Evolutionary conservation across 1,140 invertebrate genomes (phyloP), one percentile per base, ranked within the genome.

Genomic region (Myzus persicae): DNA sequence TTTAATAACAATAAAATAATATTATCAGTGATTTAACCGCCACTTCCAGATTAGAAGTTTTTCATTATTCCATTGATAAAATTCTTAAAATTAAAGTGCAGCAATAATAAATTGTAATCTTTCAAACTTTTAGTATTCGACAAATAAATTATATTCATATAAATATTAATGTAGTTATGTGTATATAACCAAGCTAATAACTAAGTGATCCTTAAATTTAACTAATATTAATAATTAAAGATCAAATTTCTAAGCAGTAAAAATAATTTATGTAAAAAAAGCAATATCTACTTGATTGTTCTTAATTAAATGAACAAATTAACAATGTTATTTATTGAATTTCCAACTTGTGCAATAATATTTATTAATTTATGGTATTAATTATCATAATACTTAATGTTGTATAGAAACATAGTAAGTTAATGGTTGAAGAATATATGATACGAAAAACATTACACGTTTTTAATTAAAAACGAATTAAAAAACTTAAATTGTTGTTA

Each of bases 391-490:
- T 31, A 31, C 11, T 14, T 0, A 46, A 87, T 46, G 6, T 36
- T 8, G 36, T 84, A n/a, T n/a, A 42, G 6, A 87, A 87, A 36
- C 24, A 46, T 7, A n/a, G 7, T n/a, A n/a, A n/a, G n/a, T 85
- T 14, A 44, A 31, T 42, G 40, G 31, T 2, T 46, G 31, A 31
- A 44, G 11, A 87, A 87, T 46, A n/a, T n/a, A 87, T 46, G 40
- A 87, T 46, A 46, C 42, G 11, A 87, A 87, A 31, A 48, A 87
- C n/a, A 87, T 7, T 9, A 84, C 2, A 24, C 6, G 26, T 36
- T 38, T 88, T 36, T 22, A 88, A 88, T 88, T 48, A 9, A 85
- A 48, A 88, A 88, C n/a, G n/a, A 88, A 88, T 88, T n/a, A 36
- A 87, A 44, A 36, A 87, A 51, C 11, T 38, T 36, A 88, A 88